These are phyloP conservation scores for Platygyra sinensis DNA, from an alignment of 64 coral and sea anemone species.

Conservation along the genomic window DNA sequence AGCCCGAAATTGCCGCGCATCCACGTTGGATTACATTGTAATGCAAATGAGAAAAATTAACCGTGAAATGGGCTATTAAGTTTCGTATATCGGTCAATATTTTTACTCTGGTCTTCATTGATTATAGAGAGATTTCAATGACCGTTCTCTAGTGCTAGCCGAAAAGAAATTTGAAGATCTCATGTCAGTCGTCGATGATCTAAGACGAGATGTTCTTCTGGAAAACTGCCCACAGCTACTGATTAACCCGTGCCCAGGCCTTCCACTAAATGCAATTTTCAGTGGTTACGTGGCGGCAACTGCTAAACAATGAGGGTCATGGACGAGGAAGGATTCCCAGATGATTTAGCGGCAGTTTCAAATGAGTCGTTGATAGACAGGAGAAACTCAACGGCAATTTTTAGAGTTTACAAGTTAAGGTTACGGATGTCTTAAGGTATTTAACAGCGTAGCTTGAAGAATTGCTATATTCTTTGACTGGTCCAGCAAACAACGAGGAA, in stretches of 20 bases:
- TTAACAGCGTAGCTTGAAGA: too few relatives aligned
- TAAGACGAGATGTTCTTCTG: constrained; percentile 48
- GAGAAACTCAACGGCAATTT: too few relatives aligned
- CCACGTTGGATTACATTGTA: too few relatives aligned
- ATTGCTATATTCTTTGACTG: too few relatives aligned
- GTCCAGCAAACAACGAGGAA: too few relatives aligned
- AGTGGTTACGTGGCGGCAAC: constrained; percentile 50
- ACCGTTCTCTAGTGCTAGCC: constrained; percentile 20
- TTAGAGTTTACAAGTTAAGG: too few relatives aligned
- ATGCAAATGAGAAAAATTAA: too few relatives aligned
- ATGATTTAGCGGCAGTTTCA: not conserved
- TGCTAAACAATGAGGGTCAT: not conserved
- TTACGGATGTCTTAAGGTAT: too few relatives aligned
- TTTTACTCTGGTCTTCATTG: not conserved
- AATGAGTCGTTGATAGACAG: not conserved
- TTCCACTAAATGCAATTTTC: constrained; percentile 70
- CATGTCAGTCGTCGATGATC: constrained; percentile 51
- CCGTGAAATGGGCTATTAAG: too few relatives aligned
- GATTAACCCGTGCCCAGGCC: constrained; percentile 74
- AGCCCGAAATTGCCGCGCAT: too few relatives aligned
- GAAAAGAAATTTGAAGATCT: constrained; percentile 58
- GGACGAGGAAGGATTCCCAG: constrained; percentile 21
- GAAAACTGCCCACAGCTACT: constrained; percentile 55
- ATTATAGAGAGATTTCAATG: constrained; percentile 25
- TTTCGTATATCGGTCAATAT: too few relatives aligned